Conservation (phyloP, 2,888 invertebrate species). For the Acanthococcus lagerstroemiae region DNA sequence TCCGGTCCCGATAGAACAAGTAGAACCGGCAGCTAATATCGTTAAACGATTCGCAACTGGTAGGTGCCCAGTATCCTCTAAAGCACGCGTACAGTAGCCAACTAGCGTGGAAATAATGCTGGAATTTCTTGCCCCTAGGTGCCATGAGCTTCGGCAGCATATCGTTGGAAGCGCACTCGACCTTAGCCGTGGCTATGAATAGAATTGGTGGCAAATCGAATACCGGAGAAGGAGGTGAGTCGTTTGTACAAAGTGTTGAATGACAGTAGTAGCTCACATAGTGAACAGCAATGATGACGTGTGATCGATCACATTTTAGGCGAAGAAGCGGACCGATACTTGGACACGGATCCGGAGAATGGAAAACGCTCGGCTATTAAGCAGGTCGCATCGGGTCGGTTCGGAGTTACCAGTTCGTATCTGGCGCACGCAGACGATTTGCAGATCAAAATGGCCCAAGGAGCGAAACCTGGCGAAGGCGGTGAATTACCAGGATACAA, state of each 20-base stretch:
- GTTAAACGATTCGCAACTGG: constrained; percentile 89
- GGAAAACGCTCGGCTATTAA: constrained; percentile 92
- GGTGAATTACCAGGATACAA: constrained; percentile 88
- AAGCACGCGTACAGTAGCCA: too few relatives aligned
- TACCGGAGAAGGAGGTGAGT: constrained; percentile 89
- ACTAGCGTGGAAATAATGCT: too few relatives aligned
- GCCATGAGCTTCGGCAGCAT: constrained; percentile 98
- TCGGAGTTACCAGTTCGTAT: constrained; percentile 96
- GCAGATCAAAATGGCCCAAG: constrained; percentile 99
- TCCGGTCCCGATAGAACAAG: constrained; percentile 72
- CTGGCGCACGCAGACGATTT: constrained; percentile 94
- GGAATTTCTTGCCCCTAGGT: too few relatives aligned
- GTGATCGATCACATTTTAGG: constrained; percentile 39
- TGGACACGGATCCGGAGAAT: constrained; percentile 65
- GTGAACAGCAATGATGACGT: too few relatives aligned
- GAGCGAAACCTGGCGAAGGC: constrained; percentile 98
- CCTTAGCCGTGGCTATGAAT: constrained; percentile 96
- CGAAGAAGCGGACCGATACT: constrained; percentile 56
- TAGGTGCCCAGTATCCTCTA: too few relatives aligned
- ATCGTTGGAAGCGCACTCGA: constrained; percentile 89
- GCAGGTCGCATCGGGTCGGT: constrained; percentile 96
- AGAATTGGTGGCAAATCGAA: constrained; percentile 94
- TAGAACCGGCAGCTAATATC: constrained; percentile 88
- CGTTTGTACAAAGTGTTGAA: too few relatives aligned
- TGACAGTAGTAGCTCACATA: too few relatives aligned